A percentile compares a stretch with the other conserved stretches of the same genome.
Evolutionary conservation across 2,797 vertebrate genomes (phyloP).

Genomic region (Cuculus canorus): DNA sequence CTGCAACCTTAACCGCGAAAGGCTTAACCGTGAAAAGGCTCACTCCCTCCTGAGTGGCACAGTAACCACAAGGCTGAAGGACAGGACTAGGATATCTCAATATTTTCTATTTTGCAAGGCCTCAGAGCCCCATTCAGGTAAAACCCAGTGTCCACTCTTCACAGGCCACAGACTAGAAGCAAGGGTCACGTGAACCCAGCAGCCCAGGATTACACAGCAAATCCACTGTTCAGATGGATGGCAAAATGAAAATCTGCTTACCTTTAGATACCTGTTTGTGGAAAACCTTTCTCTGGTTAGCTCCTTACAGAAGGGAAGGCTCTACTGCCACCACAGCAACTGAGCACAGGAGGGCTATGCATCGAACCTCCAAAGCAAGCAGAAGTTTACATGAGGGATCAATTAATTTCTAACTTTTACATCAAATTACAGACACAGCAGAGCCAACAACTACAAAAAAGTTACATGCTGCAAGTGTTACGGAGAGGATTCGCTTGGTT

Average conservation of each 20-base stretch:
- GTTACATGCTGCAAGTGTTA: background rate
- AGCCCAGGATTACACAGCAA: background rate
- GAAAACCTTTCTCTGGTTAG: background rate
- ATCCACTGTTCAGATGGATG: background rate
- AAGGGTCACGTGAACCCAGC: background rate
- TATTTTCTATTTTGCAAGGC: background rate
- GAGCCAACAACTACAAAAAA: background rate
- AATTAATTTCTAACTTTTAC: background rate
- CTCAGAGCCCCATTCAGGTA: background rate
- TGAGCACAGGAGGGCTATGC: background rate
- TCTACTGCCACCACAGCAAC: background rate
- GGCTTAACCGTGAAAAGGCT: too few relatives aligned
- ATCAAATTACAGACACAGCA: background rate
- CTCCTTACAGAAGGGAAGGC: background rate
- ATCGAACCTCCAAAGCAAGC: background rate
- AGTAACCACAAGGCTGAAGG: background rate
- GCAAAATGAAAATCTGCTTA: background rate
- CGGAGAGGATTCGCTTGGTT: background rate
- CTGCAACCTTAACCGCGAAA: background rate
- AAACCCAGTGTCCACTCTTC: background rate
- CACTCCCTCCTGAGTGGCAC: background rate
- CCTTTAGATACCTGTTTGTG: background rate
- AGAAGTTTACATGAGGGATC: background rate
- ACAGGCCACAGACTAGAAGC: background rate
- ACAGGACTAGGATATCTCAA: background rate